Percentiles rank a stretch among this genome's conserved stretches.
Conservation (phyloP, 2,888 invertebrate genomes). For the Pseudanteris insignis region DNA sequence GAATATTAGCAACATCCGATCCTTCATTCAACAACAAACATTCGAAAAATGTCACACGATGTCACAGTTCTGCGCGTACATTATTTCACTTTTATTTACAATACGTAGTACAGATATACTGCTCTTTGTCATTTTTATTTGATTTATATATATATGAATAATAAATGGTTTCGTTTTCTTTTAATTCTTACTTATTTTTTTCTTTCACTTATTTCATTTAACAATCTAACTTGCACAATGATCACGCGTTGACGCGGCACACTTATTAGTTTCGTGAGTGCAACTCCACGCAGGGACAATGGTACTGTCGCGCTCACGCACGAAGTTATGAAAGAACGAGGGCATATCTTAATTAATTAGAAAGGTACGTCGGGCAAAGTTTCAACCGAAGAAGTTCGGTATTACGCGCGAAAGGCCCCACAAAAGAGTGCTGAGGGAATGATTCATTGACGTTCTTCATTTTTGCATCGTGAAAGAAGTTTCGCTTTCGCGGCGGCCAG, state of each 20-base stretch:
- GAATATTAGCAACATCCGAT: too few relatives aligned
- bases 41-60: neutral
- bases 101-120: constrained; percentile 30
- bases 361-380: constrained; percentile 54
- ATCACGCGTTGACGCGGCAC: constrained; percentile 46
- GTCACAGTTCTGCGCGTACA: constrained; percentile 7
- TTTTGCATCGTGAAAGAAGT: constrained; percentile 9
- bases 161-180: too few relatives aligned
- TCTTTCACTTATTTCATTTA: constrained; percentile 10
- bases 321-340: constrained; percentile 65
- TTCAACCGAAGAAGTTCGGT: constrained; percentile 39
- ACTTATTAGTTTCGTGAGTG: constrained; percentile 47
- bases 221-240: constrained; percentile 28
- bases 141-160: too few relatives aligned
- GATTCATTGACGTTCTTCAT: constrained; percentile 28
- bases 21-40: too few relatives aligned
- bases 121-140: too few relatives aligned
- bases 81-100: constrained; percentile 42
- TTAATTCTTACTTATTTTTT: neutral
- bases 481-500: too few relatives aligned
- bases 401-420: constrained; percentile 45
- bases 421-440: constrained; percentile 41
- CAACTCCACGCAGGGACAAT: constrained; percentile 46
- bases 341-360: constrained; percentile 62
- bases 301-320: constrained; percentile 43